Conservation (phyloP, 2,797 vertebrate species). For the Sylvia borin region DNA sequence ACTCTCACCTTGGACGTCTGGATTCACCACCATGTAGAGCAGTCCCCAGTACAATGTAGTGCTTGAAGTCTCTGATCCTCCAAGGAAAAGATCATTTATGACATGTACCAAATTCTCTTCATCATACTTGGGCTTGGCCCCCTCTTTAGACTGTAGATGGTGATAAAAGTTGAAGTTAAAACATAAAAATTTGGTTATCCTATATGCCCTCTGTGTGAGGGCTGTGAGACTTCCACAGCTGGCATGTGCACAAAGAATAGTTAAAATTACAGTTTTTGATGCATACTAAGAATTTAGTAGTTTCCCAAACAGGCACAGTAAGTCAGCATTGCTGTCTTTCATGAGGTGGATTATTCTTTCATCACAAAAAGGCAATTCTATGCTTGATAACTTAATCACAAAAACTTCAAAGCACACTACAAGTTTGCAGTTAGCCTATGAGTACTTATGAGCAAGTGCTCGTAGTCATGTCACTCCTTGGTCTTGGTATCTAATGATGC, state of each 20-base stretch:
- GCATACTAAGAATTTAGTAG: background rate
- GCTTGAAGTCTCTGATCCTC: constrained; percentile 65
- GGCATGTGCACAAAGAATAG: background rate
- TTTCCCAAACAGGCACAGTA: background rate
- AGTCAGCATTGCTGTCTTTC: background rate
- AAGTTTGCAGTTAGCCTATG: background rate
- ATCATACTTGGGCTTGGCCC: constrained; percentile 31
- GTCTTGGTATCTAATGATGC: background rate
- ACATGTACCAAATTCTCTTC: constrained; percentile 67
- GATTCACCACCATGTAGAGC: constrained; percentile 40
- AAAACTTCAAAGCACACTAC: background rate
- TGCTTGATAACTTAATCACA: background rate
- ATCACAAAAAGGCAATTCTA: background rate
- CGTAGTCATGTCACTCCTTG: background rate
- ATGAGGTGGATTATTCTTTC: background rate
- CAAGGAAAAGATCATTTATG: constrained; percentile 60
- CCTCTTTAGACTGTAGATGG: constrained; percentile 24
- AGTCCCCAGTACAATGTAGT: constrained; percentile 63
- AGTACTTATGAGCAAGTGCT: background rate
- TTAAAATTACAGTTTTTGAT: background rate
- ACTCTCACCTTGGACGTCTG: constrained; percentile 53
- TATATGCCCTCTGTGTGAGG: background rate
- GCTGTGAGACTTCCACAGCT: background rate
- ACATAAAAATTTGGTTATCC: background rate
- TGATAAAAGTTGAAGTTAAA: constrained; percentile 4